These are phyloP conservation scores for Salticus scenicus DNA, from an alignment of 2,888 invertebrate species.

Conservation along the genomic window DNA sequence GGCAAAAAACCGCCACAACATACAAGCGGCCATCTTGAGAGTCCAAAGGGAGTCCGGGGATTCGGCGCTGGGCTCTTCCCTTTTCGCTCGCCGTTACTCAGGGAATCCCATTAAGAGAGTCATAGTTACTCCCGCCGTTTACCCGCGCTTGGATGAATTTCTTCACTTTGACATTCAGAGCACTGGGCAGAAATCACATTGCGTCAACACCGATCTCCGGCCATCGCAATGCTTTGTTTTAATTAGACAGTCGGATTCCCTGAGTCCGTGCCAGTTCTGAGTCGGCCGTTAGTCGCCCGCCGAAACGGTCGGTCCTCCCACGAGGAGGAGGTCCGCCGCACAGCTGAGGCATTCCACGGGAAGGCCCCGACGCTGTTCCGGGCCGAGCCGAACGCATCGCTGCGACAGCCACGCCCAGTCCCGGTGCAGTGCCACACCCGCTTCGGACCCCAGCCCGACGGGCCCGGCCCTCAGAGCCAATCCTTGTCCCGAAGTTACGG, in stretches of 20 bases:
- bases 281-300: conserved; percentile 54
- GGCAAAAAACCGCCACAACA: no score
- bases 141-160: conserved; percentile 76
- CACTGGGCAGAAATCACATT: conserved; percentile 78
- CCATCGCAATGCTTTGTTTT: conserved; percentile 78
- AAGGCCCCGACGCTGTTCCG: conserved; percentile 73
- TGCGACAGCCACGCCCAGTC: conserved; percentile 73
- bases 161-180: conserved; percentile 77
- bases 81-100: conserved; percentile 77
- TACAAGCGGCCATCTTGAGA: no score
- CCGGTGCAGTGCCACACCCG: conserved; percentile 73
- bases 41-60: no score
- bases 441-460: conserved; percentile 80
- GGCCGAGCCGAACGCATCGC: conserved; percentile 72
- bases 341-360: conserved; percentile 74
- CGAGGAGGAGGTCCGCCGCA: no score
- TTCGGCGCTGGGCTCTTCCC: conserved; percentile 48
- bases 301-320: no score
- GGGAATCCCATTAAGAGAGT: conserved; percentile 78
- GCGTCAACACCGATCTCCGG: conserved; percentile 75
- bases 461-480: conserved; percentile 84
- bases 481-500: conserved; percentile 81
- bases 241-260: conserved; percentile 78
- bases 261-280: conserved; percentile 76
- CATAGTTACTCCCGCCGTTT: conserved; percentile 77